A percentile compares a stretch with the other conserved stretches of the same genome.
phyloP scores from a whole-genome alignment of 2,113 vertebrate genomes.

The Campylomormyrus tamandua region DNA sequence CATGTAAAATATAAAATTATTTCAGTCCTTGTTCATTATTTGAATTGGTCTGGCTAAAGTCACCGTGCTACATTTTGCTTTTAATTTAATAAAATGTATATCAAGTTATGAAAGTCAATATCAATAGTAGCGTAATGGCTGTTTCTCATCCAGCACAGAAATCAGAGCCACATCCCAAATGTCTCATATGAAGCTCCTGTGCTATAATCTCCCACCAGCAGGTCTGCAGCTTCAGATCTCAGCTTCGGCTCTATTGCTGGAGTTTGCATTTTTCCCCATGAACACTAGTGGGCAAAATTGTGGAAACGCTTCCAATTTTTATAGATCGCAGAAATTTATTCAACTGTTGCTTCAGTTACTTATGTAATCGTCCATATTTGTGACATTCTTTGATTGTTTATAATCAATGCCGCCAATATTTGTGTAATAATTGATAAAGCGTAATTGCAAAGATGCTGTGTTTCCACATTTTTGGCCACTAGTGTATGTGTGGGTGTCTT shows the following conservation, averaged over 20 bases:
- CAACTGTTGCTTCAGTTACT: no score
- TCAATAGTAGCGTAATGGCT: not conserved
- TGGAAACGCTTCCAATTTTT: no score
- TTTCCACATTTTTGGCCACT: not conserved
- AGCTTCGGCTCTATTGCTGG: slow-evolving; percentile 20
- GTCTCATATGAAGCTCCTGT: slow-evolving; percentile 5
- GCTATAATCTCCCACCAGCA: not conserved
- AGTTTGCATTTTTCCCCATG: not conserved
- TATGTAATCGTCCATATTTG: no score
- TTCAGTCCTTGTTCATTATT: not conserved
- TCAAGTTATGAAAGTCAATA: not conserved
- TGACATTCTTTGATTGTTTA: no score
- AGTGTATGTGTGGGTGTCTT: not conserved
- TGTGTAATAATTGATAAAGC: no score
- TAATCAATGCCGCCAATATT: no score
- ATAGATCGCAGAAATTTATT: no score
- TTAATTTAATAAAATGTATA: not conserved
- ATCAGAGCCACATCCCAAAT: not conserved
- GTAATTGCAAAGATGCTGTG: no score
- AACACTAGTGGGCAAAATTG: no score
- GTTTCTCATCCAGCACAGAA: not conserved
- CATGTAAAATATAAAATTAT: not conserved
- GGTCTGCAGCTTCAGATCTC: slow-evolving; percentile 2
- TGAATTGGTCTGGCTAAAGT: not conserved
- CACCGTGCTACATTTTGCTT: not conserved